Base-by-base conservation (phyloP, 2,888 invertebrate species). In the Venusia cambrica region DNA sequence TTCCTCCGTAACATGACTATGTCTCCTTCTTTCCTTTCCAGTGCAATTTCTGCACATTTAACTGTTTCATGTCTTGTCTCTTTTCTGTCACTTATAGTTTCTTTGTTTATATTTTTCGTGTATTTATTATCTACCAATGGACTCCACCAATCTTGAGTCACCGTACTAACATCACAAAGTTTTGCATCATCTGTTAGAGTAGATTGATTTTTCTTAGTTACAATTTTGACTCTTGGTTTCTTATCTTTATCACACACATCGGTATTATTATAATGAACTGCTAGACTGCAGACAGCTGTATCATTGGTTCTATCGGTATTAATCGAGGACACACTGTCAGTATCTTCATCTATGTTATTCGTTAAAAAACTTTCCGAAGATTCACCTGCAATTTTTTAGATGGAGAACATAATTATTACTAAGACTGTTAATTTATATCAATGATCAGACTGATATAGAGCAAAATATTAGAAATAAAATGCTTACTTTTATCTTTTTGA, bases 131-230 rank as follows among this genome's bases (percentile, higher is more conserved):
- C 76, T 0, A 66, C 8, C 1, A 75, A 48, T 0, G 79, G 77
- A 44, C 73, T 77, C 75, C 79, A 80, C 78, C 79, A 81, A 34
- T 77, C 78, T 5, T 57, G 44, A 0, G 73, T 78, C 0, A 51
- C 19, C 0, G 75, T 78, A 16, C 73, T 72, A 0, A 61, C 65
- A 19, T 78, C 64, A 15, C 63, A 53, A 1, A 59, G 21, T 1
- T 9, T 47, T 1, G 52, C 30, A 13, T 24, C 53, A 0, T 72
- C 65, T 0, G 70, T 74, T 0, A 42, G 13, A 1, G 70, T 73
- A 0, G 61, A 57, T 26, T 57, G 64, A 29, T 74, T 71, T 0
- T 54, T 16, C 27, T 67, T 75, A 0, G 65, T 67, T 0, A 62
- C 9, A 1, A 51, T 47, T 41, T 30, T 52, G 4, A 38, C 16